phyloP scores from a whole-genome alignment of 2,888 invertebrate species.

The Drosophila aldrichi region DNA sequence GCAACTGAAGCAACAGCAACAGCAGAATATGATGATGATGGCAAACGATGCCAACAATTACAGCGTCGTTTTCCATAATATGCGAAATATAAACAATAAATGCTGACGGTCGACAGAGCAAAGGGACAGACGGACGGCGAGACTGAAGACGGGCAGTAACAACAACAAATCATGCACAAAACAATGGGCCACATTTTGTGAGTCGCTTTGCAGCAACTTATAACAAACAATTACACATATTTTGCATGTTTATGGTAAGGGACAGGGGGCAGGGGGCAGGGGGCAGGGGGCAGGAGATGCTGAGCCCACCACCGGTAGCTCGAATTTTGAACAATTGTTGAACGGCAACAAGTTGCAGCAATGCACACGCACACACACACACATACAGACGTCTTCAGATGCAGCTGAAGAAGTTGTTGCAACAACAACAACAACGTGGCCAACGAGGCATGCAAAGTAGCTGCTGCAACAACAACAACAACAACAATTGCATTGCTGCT shows the following conservation, averaged over 20 bases:
- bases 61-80: slow-evolving; percentile 69
- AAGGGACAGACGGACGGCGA: not conserved
- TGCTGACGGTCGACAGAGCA: slow-evolving; percentile 44
- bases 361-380: slow-evolving; percentile 38
- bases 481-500: slow-evolving; percentile 15
- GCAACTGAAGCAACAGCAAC: not conserved
- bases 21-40: slow-evolving; percentile 28
- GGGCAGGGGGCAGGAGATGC: slow-evolving; percentile 26
- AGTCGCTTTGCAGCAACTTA: slow-evolving; percentile 74
- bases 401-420: slow-evolving; percentile 79
- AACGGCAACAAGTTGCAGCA: slow-evolving; percentile 72
- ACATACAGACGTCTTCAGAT: slow-evolving; percentile 51
- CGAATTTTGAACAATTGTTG: slow-evolving; percentile 71
- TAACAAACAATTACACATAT: slow-evolving; percentile 81
- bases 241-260: slow-evolving; percentile 63
- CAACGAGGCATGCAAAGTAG: slow-evolving; percentile 79
- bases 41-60: slow-evolving; percentile 57
- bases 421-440: slow-evolving; percentile 69
- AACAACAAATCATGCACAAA: slow-evolving; percentile 83
- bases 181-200: slow-evolving; percentile 83
- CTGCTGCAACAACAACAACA: slow-evolving; percentile 22
- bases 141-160: slow-evolving; percentile 9
- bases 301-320: slow-evolving; percentile 59
- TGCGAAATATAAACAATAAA: slow-evolving; percentile 80
- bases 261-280: not conserved